Conservation (phyloP, 2,113 vertebrate species). For the Gracilinanus agilis region DNA sequence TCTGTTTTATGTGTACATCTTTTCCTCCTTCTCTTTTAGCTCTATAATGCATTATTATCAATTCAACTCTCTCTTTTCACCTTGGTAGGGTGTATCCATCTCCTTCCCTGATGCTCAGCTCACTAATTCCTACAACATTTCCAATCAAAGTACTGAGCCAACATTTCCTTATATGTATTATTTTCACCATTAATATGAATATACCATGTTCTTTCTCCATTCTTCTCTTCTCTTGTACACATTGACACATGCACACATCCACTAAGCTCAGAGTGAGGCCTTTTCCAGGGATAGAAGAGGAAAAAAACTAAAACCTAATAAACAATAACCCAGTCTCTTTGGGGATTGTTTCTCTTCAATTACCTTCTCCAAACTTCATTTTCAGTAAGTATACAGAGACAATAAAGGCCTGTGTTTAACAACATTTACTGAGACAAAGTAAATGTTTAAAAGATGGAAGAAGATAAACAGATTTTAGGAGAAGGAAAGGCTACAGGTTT, state of each 20-base stretch:
- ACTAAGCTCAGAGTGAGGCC: background rate
- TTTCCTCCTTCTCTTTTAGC: background rate
- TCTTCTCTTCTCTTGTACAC: no score
- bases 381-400: background rate
- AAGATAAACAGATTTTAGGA: background rate
- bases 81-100: background rate
- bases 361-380: background rate
- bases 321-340: background rate
- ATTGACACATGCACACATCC: background rate
- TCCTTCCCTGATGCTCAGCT: background rate
- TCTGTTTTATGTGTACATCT: background rate
- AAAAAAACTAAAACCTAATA: background rate
- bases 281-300: background rate
- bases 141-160: background rate
- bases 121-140: background rate
- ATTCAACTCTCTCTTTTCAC: background rate
- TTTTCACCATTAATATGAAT: background rate
- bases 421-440: background rate
- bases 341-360: background rate
- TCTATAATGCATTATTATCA: background rate
- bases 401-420: background rate
- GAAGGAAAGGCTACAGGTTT: background rate
- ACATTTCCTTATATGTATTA: background rate
- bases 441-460: background rate
- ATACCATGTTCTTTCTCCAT: background rate